Evolutionary conservation across 2,888 invertebrate species (phyloP).

Genomic region (Lasioglossum vierecki): DNA sequence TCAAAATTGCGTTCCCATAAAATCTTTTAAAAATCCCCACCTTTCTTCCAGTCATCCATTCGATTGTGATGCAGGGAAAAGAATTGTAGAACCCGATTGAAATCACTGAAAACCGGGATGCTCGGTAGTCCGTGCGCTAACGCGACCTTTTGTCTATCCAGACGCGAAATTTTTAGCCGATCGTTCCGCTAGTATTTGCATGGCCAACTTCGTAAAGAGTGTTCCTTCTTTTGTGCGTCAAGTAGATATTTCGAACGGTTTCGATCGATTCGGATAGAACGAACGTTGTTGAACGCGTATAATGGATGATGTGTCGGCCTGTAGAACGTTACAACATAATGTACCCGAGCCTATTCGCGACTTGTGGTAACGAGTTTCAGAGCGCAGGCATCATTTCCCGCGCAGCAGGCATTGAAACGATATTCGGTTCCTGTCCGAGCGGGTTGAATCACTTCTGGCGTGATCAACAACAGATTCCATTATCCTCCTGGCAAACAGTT

Average conservation of each 20-base stretch:
- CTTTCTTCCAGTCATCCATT: no score
- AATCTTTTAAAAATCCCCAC: no score
- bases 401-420: not conserved
- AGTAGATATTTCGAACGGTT: not conserved
- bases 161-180: not conserved
- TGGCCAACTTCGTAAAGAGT: not conserved
- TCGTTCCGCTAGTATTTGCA: not conserved
- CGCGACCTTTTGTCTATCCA: not conserved
- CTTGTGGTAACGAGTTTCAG: not conserved
- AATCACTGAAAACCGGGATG: not conserved
- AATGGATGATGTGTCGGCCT: not conserved
- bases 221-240: not conserved
- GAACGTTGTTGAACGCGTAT: not conserved
- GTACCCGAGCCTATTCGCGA: not conserved
- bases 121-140: not conserved
- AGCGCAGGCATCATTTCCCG: not conserved
- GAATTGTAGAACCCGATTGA: no score
- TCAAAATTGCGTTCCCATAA: no score
- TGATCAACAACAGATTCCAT: slow-evolving; percentile 10
- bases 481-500: not conserved
- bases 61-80: no score
- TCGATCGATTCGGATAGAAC: not conserved
- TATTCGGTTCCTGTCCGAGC: not conserved
- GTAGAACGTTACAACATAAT: not conserved
- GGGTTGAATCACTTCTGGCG: not conserved